Percentiles rank a stretch among this genome's conserved stretches.
phyloP scores from a whole-genome alignment of 2,797 vertebrate species.

The Alauda arvensis region DNA sequence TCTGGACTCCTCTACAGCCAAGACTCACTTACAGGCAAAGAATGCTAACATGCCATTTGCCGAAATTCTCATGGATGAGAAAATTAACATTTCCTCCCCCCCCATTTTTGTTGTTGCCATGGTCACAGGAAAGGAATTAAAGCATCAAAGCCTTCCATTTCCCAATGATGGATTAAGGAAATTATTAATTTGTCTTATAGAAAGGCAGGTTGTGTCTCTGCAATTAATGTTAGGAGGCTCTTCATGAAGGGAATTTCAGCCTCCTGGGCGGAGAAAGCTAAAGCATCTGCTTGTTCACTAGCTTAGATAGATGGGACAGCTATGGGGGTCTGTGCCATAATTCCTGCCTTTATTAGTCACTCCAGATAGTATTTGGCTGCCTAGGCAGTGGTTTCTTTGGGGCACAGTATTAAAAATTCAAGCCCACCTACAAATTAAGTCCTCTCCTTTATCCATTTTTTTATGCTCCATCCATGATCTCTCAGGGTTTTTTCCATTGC shows the following conservation, averaged over 20 bases:
- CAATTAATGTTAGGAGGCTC: constrained; percentile 53
- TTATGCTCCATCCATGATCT: background rate
- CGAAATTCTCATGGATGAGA: constrained; percentile 39
- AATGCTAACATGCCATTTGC: background rate
- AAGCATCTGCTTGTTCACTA: constrained; percentile 27
- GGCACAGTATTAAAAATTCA: constrained; percentile 52
- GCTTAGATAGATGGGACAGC: constrained; percentile 10
- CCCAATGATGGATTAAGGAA: constrained; percentile 56
- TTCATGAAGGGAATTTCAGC: constrained; percentile 54
- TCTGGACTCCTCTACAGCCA: background rate
- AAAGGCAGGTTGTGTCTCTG: constrained; percentile 40
- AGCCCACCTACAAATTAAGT: constrained; percentile 23
- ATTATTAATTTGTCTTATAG: constrained; percentile 60
- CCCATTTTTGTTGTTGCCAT: constrained; percentile 53
- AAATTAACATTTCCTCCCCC: constrained; percentile 1
- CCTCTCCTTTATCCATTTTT: constrained; percentile 1
- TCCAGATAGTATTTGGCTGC: constrained; percentile 34
- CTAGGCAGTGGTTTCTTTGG: constrained; percentile 46
- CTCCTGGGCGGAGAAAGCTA: constrained; percentile 28
- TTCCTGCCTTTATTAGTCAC: constrained; percentile 39
- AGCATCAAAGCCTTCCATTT: constrained; percentile 58
- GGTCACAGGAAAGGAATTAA: constrained; percentile 64
- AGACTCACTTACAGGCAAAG: constrained; percentile 1
- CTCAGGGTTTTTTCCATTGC: background rate
- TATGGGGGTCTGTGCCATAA: constrained; percentile 1